Evolutionary conservation across 92 coral and sea anemone species (phyloP), one percentile per base, ranked within the genome.

Genomic region (Palythoa caribaeorum): DNA sequence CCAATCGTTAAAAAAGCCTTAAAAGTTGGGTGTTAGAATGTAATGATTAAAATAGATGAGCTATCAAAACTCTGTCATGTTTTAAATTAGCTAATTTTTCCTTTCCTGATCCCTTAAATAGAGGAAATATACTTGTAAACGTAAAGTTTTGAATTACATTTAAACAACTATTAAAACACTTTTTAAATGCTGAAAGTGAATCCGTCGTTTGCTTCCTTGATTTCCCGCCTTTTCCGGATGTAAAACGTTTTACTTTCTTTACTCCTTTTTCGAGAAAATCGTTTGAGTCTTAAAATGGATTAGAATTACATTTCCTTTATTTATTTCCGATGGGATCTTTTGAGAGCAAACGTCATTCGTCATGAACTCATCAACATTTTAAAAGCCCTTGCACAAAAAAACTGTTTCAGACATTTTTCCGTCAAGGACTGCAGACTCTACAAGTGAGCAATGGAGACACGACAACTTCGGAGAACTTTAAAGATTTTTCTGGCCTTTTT

Each of bases 311-410:
- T 21, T 76, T 52, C 80, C 80, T 76, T 21, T 52, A 37, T 9
- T 51, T 52, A 48, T 76, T 76, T 76, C 80, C 80, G 80, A 76
- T 36, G 59, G 14, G 17, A 50, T 35, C 38, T 76, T 36, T 36
- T 76, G 38, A 52, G 2, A 20, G 14, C 38, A 50, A 52, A 76
- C 80, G 37, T 52, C 60, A 35, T 76, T 20, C 7, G 65, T 39
- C 15, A 44, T 47, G 51, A 52, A 76, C 35, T 51, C 66, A 13
- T 51, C 13, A 50, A 54, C 80, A 76, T 72, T 6, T 76, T 50
- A 76, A 35, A 76, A 20, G 17, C 62, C 28, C 17, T 20, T 28
- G 15, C 2, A n/a, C 44, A 5, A 2, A 39, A 50, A 51, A 21
- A 54, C 12, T 38, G n/a, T 20, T 76, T 17, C 65, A 76, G 38